Percentiles rank a stretch among this genome's conserved stretches.
Evolutionary conservation across 2,113 vertebrate genomes (phyloP).

Genomic region (Apodemus speciosus): DNA sequence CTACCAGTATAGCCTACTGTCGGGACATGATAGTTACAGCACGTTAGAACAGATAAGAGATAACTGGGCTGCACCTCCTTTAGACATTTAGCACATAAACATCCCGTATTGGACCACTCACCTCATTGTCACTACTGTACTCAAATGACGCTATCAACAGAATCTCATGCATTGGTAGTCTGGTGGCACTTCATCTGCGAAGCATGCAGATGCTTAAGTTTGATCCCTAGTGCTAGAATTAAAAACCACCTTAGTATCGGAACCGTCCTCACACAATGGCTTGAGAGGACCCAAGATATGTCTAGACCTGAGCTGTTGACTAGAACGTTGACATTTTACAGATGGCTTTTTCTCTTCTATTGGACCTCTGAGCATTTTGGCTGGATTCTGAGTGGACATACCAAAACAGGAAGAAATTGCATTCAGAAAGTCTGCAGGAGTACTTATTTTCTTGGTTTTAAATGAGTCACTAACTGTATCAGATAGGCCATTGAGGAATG

Average conservation of each 20-base stretch:
- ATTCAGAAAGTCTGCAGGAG: neutral
- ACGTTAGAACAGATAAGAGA: neutral
- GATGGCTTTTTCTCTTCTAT: neutral
- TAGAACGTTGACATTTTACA: neutral
- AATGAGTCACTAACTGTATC: neutral
- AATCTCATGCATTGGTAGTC: neutral
- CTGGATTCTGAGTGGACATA: neutral
- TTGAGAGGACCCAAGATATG: neutral
- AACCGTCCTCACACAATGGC: neutral
- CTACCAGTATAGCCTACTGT: neutral
- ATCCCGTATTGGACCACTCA: neutral
- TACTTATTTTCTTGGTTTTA: neutral
- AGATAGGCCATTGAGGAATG: neutral
- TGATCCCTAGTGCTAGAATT: neutral
- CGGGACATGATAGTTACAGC: neutral
- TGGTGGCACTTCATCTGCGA: neutral
- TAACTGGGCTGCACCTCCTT: constrained; percentile 7
- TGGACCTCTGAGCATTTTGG: neutral
- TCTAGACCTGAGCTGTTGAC: neutral
- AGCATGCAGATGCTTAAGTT: neutral
- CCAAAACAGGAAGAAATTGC: neutral
- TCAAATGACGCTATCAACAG: neutral
- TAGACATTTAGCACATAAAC: constrained; percentile 3
- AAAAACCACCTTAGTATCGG: neutral
- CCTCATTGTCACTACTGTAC: neutral